A percentile compares a stretch with the other conserved stretches of the same genome.
Evolutionary conservation across 2,888 invertebrate species (phyloP).

Genomic region (Xestia rhomboidea): DNA sequence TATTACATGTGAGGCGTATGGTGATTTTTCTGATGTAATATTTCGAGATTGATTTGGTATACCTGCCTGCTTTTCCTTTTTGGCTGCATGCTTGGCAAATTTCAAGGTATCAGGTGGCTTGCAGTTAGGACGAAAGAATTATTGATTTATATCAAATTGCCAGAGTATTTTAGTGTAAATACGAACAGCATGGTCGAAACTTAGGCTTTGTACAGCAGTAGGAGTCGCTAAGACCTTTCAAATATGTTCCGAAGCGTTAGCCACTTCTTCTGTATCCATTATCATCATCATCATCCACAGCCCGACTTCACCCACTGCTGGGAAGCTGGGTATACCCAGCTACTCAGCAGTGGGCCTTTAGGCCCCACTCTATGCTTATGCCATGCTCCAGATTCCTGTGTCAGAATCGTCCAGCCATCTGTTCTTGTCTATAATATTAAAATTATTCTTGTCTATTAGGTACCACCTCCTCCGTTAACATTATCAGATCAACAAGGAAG

Average conservation of each 20-base stretch:
- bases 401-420: no score
- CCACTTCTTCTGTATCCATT: no score
- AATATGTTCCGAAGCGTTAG: neutral
- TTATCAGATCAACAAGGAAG: conserved; percentile 46
- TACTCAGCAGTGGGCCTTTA: no score
- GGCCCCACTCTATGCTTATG: no score
- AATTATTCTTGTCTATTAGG: neutral
- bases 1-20: conserved; percentile 7
- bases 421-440: no score
- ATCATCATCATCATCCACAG: no score
- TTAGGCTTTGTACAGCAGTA: no score
- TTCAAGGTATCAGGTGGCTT: neutral
- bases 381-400: no score
- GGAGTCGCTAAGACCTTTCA: neutral
- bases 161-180: neutral
- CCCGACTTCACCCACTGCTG: no score
- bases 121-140: no score
- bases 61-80: neutral
- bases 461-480: neutral
- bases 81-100: neutral
- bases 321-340: no score
- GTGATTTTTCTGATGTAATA: conserved; percentile 22
- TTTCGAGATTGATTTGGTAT: neutral
- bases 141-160: no score
- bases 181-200: neutral